A percentile compares a stretch with the other conserved stretches of the same genome.
phyloP scores from a whole-genome alignment of 2,888 invertebrate genomes.

The Litoditis marina region DNA sequence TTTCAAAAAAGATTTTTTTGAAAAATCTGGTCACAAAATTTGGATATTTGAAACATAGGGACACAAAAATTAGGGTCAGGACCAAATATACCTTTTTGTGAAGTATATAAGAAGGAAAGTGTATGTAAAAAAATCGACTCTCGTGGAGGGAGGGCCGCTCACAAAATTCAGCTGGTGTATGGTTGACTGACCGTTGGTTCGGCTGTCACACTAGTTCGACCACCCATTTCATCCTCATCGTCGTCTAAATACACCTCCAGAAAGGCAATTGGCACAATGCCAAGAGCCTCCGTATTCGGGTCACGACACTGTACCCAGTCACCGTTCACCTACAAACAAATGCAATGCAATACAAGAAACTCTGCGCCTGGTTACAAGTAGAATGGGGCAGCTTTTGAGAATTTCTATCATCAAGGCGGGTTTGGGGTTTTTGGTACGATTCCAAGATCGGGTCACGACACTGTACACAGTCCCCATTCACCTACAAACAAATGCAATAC shows the following conservation, averaged over 20 bases:
- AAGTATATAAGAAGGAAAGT: no score
- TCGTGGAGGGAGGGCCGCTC: no score
- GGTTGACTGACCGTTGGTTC: neutral
- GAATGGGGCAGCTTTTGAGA: no score
- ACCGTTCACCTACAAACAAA: constrained; percentile 24
- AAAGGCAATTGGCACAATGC: constrained; percentile 52
- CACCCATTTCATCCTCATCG: constrained; percentile 37
- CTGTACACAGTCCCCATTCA: constrained; percentile 51
- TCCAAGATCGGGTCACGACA: constrained; percentile 51
- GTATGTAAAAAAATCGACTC: neutral
- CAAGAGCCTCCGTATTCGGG: constrained; percentile 41
- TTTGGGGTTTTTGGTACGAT: constrained; percentile 49
- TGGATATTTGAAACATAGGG: no score
- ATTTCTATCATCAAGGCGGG: neutral
- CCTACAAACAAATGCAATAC: constrained; percentile 8
- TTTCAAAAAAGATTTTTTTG: no score
- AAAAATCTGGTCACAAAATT: no score
- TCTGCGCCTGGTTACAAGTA: no score
- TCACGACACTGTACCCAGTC: constrained; percentile 56
- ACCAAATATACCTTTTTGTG: no score
- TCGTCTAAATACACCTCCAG: constrained; percentile 55
- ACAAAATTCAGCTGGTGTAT: neutral
- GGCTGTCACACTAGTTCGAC: neutral
- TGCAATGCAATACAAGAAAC: no score
- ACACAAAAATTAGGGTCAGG: no score